Percentiles rank a stretch among this genome's conserved stretches.
Conservation (phyloP, 2,113 vertebrate species). For the Rhea pennata region DNA sequence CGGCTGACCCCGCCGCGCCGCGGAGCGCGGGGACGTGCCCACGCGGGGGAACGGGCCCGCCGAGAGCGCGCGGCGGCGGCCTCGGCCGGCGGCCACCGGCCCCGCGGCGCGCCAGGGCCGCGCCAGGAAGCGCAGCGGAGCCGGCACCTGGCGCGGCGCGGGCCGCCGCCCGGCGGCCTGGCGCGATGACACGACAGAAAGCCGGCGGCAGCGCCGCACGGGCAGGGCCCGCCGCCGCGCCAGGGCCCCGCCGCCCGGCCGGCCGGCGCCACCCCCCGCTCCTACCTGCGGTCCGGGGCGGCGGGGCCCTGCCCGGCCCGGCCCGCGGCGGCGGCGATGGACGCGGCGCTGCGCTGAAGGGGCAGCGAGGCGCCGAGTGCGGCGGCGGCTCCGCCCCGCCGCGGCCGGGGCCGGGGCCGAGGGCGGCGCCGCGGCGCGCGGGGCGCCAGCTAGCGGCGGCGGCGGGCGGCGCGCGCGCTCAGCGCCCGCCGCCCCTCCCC, state of each 20-base stretch:
- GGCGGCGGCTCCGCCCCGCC: too few species aligned
- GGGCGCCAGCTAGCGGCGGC: too few species aligned
- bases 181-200: too few species aligned
- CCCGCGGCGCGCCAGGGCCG: too few species aligned
- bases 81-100: too few species aligned
- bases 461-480: too few species aligned
- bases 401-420: background rate
- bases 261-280: background rate
- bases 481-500: background rate
- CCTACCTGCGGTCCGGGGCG: background rate
- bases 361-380: accelerated
- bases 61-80: too few species aligned
- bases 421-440: background rate
- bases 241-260: background rate
- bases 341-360: background rate
- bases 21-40: background rate
- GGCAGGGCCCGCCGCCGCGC: background rate
- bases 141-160: too few species aligned
- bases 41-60: too few species aligned
- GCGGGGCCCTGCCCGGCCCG: background rate
- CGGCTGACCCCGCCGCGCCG: background rate
- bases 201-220: background rate
- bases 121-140: too few species aligned
- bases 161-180: too few species aligned
- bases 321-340: too few species aligned